These are phyloP conservation scores for Drosophila atripex DNA, from an alignment of 2,888 invertebrate genomes.

Conservation along the genomic window DNA sequence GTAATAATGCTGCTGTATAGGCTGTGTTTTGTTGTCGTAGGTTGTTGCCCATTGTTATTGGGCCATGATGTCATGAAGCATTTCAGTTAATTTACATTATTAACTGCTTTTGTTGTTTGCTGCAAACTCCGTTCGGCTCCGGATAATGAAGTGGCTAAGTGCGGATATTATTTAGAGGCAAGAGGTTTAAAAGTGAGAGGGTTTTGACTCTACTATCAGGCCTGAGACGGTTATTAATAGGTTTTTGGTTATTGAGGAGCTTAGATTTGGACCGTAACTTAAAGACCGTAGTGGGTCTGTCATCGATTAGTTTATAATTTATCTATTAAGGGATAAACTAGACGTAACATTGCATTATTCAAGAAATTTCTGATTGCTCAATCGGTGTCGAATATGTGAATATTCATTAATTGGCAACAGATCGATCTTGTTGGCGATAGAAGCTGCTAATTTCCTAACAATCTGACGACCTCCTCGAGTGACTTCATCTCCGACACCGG, in stretches of 20 bases:
- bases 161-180: conserved; percentile 16
- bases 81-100: conserved; percentile 66
- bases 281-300: too few species aligned
- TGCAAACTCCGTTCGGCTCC: conserved; percentile 3
- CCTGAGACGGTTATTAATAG: background rate
- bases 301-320: too few species aligned
- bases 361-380: background rate
- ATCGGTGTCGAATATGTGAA: background rate
- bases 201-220: background rate
- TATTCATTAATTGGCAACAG: conserved; percentile 3
- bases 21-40: conserved; percentile 63
- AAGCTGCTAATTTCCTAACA: conserved; percentile 3
- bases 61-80: conserved; percentile 66
- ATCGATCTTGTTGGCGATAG: conserved; percentile 4
- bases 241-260: background rate
- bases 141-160: conserved; percentile 15
- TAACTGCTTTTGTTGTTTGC: conserved; percentile 45
- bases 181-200: conserved; percentile 25
- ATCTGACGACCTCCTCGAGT: background rate
- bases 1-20: conserved; percentile 18
- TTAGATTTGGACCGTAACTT: background rate
- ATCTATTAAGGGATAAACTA: too few species aligned
- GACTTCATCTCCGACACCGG: conserved; percentile 1
- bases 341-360: background rate
- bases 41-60: conserved; percentile 50